A percentile compares a stretch with the other conserved stretches of the same genome.
Conservation (phyloP, 2,888 invertebrate genomes). For the Trachelus stipa region DNA sequence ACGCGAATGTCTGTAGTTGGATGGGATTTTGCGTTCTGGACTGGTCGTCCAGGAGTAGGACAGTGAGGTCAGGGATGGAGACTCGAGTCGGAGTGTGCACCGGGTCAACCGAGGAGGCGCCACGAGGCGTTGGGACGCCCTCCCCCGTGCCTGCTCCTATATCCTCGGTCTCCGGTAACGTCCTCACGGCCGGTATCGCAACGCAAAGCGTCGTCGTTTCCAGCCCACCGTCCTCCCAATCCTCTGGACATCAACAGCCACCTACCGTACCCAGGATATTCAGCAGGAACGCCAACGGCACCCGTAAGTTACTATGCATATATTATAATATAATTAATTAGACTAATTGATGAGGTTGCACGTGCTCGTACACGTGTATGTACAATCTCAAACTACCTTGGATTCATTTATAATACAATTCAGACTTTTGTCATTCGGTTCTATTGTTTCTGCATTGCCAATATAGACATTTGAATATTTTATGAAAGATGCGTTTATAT, state of each 20-base stretch:
- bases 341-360: background rate
- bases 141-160: constrained; percentile 43
- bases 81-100: constrained; percentile 38
- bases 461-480: no score
- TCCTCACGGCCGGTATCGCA: constrained; percentile 11
- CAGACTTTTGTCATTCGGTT: background rate
- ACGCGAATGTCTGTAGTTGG: constrained; percentile 43
- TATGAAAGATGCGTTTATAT: no score
- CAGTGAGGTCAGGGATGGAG: constrained; percentile 41
- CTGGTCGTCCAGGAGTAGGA: constrained; percentile 21
- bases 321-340: background rate
- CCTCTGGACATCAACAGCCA: constrained; percentile 23
- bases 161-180: constrained; percentile 11
- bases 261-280: constrained; percentile 54
- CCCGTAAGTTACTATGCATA: constrained; percentile 51
- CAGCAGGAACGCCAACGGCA: constrained; percentile 64
- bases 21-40: constrained; percentile 37
- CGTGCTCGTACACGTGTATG: no score
- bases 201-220: constrained; percentile 32
- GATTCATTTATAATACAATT: background rate
- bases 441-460: background rate
- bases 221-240: constrained; percentile 20
- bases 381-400: background rate
- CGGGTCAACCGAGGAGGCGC: constrained; percentile 42
- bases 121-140: constrained; percentile 54